Evolutionary conservation across 2,888 invertebrate genomes (phyloP), one percentile per base, ranked within the genome.

Genomic region (Criorhina ranunculi): DNA sequence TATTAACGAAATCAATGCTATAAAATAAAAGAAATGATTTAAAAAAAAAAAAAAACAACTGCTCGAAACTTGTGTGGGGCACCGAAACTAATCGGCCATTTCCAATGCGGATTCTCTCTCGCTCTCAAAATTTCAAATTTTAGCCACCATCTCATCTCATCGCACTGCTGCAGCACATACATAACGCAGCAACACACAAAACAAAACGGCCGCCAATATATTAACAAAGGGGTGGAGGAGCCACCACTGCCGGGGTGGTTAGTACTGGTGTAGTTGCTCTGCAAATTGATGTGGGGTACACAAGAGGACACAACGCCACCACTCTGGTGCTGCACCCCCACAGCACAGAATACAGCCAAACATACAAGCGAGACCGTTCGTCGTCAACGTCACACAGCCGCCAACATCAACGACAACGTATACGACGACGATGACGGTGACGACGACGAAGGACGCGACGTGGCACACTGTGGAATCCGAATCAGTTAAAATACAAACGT

Each of bases 141-240:
- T 64, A 80, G 70, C 69, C 69, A 72, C 77, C 67, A 62, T 59
- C 75, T 70, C 83, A 51, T 73, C 46, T 64, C 67, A 67, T 66
- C 55, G 57, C 64, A 70, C 46, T 72, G 78, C 66, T 72, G 72
- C 57, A 59, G 75, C 40, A 57, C 40, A 51, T 73, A 79, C 53
- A 75, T 66, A 82, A 77, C 64, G 64, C 75, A 75, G 64, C 55
- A 81, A 70, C 76, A 83, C 64, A 79, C 83, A 80, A 85, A 85
- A 85, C 85, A 85, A 78, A 85, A 76, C 80, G 80, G 85, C 85
- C 85, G 85, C 80, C 85, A 80, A 85, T 85, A 80, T 85, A 80
- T 85, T 85, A 85, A 80, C 24, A 82, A 64, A 37, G 70, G 69
- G 85, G 55, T 69, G 40, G 79, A 53, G 55, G 60, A n/a, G 24